Conservation (phyloP, 2,797 vertebrate species). For the Hippoglossus hippoglossus region DNA sequence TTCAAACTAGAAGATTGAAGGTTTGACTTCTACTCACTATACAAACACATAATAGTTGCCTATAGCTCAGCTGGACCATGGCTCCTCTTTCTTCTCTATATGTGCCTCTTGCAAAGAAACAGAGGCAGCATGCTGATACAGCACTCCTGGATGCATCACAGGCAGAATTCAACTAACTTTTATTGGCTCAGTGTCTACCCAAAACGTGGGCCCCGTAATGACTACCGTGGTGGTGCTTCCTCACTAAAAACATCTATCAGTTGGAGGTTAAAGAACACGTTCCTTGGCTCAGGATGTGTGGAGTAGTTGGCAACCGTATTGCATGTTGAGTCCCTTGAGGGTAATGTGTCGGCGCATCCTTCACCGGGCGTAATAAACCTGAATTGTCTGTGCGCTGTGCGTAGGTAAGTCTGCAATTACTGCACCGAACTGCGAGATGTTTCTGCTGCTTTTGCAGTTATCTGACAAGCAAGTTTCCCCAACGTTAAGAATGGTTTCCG, state of each 20-base stretch:
- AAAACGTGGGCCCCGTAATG: slow-evolving; percentile 74
- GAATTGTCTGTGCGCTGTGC: slow-evolving; percentile 69
- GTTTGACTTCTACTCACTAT: slow-evolving; percentile 36
- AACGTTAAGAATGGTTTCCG: slow-evolving; percentile 38
- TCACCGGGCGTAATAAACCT: slow-evolving; percentile 81
- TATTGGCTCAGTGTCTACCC: slow-evolving; percentile 78
- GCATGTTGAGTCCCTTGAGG: slow-evolving; percentile 69
- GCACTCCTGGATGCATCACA: slow-evolving; percentile 81
- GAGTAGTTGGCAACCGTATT: slow-evolving; percentile 64
- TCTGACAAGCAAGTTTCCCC: slow-evolving; percentile 58
- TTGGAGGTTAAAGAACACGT: slow-evolving; percentile 67
- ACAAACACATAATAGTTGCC: slow-evolving; percentile 35
- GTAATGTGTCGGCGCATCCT: slow-evolving; percentile 67
- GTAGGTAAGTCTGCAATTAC: slow-evolving; percentile 77
- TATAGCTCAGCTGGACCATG: slow-evolving; percentile 45
- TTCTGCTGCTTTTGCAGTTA: slow-evolving; percentile 73
- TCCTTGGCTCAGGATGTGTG: slow-evolving; percentile 63
- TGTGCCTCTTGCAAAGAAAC: slow-evolving; percentile 64
- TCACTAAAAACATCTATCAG: slow-evolving; percentile 70
- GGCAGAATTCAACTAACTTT: slow-evolving; percentile 80
- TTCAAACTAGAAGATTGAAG: slow-evolving; percentile 33
- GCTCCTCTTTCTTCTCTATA: slow-evolving; percentile 56
- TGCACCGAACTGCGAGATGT: slow-evolving; percentile 60
- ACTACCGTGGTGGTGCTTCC: slow-evolving; percentile 72
- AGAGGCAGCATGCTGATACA: slow-evolving; percentile 77